phyloP scores from a whole-genome alignment of 2,888 invertebrate species.

The Orthosia cruda region DNA sequence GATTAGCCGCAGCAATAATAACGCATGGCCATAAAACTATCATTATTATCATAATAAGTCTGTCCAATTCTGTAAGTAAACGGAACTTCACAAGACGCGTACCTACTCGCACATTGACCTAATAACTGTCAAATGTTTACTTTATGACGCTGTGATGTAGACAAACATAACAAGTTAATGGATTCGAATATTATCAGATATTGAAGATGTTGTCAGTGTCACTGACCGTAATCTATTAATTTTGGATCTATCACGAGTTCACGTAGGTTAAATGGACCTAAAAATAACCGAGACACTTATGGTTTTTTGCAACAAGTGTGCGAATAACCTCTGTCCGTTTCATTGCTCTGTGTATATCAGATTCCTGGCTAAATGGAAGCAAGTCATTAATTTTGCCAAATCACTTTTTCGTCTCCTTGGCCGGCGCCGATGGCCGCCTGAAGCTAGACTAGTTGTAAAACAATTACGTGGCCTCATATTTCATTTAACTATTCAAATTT shows the following conservation, averaged over 20 bases:
- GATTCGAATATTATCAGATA: slow-evolving; percentile 47
- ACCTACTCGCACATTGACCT: slow-evolving; percentile 54
- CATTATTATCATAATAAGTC: slow-evolving; percentile 25
- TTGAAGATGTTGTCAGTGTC: slow-evolving; percentile 51
- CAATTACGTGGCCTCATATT: slow-evolving; percentile 77
- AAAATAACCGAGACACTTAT: slow-evolving; percentile 33
- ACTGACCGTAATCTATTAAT: slow-evolving; percentile 47
- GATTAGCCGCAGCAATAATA: slow-evolving; percentile 31
- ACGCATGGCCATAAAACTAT: slow-evolving; percentile 38
- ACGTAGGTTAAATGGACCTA: slow-evolving; percentile 15
- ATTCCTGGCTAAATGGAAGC: slow-evolving; percentile 78
- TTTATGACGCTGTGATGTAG: slow-evolving; percentile 48
- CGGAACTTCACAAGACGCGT: slow-evolving; percentile 46
- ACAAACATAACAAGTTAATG: slow-evolving; percentile 55
- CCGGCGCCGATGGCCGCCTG: slow-evolving; percentile 72
- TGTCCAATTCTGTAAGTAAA: slow-evolving; percentile 45
- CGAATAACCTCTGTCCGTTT: slow-evolving; percentile 43
- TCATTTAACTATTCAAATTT: slow-evolving; percentile 75
- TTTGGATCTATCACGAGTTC: slow-evolving; percentile 45
- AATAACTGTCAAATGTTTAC: slow-evolving; percentile 57
- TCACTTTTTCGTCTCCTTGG: slow-evolving; percentile 80
- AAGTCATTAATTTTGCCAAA: slow-evolving; percentile 83
- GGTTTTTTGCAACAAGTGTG: slow-evolving; percentile 2
- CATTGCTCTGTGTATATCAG: slow-evolving; percentile 66
- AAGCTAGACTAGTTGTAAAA: slow-evolving; percentile 68